phyloP scores from a whole-genome alignment of 2,113 vertebrate genomes.

The Struthidea cinerea region DNA sequence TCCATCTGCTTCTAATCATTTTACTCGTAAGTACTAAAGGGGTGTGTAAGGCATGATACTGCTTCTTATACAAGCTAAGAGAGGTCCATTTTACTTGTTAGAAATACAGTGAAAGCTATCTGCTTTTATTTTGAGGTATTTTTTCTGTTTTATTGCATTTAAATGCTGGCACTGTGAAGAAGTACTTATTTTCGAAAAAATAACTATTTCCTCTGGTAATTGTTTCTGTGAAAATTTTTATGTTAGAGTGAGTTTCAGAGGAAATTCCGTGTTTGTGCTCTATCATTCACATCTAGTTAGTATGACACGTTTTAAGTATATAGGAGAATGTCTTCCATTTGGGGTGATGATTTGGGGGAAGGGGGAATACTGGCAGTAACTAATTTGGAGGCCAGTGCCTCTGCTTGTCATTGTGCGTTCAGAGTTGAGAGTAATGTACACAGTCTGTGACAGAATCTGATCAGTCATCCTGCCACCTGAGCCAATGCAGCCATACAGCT shows the following conservation, averaged over 20 bases:
- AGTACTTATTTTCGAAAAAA: not conserved
- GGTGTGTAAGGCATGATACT: not conserved
- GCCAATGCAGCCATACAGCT: not conserved
- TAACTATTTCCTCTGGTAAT: not conserved
- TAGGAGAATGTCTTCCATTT: not conserved
- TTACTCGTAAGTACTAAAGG: conserved; percentile 77
- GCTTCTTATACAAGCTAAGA: not conserved
- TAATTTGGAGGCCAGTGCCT: not conserved
- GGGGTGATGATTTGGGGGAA: not conserved
- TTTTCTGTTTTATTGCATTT: not conserved
- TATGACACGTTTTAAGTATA: not conserved
- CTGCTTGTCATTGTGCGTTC: not conserved
- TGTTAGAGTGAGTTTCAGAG: not conserved
- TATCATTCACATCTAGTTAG: not conserved
- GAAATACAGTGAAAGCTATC: not conserved
- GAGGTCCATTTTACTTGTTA: not conserved
- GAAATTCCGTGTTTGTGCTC: not conserved
- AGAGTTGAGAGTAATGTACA: not conserved
- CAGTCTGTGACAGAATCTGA: not conserved
- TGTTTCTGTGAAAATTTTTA: not conserved
- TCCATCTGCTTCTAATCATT: conserved; percentile 79
- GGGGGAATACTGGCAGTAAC: not conserved
- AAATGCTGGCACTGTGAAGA: not conserved
- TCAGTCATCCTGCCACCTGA: not conserved
- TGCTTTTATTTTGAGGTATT: not conserved